These are phyloP conservation scores for Spatulosminthurus flaviceps DNA, from an alignment of 2,888 invertebrate genomes.

Conservation along the genomic window DNA sequence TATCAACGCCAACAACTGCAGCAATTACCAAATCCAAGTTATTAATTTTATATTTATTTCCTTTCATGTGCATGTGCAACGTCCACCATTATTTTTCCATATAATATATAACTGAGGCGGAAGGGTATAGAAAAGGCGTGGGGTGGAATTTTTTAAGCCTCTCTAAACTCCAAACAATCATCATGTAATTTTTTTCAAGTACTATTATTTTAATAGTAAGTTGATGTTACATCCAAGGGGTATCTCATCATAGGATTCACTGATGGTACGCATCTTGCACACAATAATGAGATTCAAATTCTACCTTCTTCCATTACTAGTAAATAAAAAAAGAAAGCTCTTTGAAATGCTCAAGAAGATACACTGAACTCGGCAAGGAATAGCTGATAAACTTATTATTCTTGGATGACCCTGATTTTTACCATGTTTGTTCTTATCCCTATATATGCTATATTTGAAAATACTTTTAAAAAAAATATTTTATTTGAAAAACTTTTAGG, in stretches of 20 bases:
- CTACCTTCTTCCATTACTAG: neutral
- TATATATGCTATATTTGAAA: too few species aligned
- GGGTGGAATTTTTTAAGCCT: constrained; percentile 1
- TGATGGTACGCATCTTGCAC: neutral
- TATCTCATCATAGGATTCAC: neutral
- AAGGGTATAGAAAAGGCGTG: too few species aligned
- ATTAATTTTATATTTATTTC: too few species aligned
- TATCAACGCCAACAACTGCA: too few species aligned
- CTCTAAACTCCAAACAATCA: neutral
- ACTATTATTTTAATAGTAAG: neutral
- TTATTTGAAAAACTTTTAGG: too few species aligned
- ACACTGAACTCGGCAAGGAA: neutral
- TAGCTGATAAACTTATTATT: neutral
- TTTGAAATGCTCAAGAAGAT: neutral
- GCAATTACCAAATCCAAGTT: too few species aligned
- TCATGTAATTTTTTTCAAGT: neutral
- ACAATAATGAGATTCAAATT: neutral
- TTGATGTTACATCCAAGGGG: neutral
- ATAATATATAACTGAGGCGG: too few species aligned
- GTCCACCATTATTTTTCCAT: too few species aligned
- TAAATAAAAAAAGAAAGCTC: neutral
- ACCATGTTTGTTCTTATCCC: constrained; percentile 1
- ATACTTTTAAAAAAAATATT: too few species aligned
- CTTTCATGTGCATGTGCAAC: too few species aligned
- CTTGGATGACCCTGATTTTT: neutral